These are phyloP conservation scores for Sericinus montela DNA, from an alignment of 2,888 invertebrate species.

Conservation along the genomic window DNA sequence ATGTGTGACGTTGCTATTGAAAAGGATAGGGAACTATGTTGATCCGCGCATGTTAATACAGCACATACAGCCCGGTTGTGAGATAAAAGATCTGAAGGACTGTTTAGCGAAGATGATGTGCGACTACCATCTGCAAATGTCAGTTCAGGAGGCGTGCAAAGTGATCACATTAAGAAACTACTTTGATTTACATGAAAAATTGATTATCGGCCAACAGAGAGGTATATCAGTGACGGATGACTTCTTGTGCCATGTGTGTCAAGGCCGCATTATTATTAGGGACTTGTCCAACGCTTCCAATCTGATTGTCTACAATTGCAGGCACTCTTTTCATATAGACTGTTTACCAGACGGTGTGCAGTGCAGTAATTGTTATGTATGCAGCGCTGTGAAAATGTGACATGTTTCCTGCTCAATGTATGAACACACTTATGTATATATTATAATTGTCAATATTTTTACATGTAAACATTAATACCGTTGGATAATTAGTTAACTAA, in stretches of 20 bases:
- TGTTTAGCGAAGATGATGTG: slow-evolving; percentile 96
- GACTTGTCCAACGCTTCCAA: slow-evolving; percentile 85
- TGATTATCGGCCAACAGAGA: slow-evolving; percentile 87
- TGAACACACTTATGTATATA: slow-evolving; percentile 35
- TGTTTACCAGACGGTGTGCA: slow-evolving; percentile 82
- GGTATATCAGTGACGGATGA: slow-evolving; percentile 88
- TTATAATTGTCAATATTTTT: slow-evolving; percentile 34
- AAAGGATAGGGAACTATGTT: slow-evolving; percentile 86
- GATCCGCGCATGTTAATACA: slow-evolving; percentile 93
- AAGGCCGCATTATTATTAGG: slow-evolving; percentile 85
- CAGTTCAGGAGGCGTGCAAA: slow-evolving; percentile 93
- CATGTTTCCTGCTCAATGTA: slow-evolving; percentile 42
- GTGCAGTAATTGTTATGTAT: slow-evolving; percentile 55
- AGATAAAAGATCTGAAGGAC: slow-evolving; percentile 93
- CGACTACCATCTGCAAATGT: slow-evolving; percentile 96
- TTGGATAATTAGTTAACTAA: slow-evolving; percentile 17
- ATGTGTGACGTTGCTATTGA: slow-evolving; percentile 78
- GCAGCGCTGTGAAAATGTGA: slow-evolving; percentile 70
- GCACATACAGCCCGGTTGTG: slow-evolving; percentile 89
- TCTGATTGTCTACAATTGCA: slow-evolving; percentile 91
- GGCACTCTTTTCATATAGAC: slow-evolving; percentile 92
- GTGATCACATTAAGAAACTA: slow-evolving; percentile 94
- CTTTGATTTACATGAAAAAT: slow-evolving; percentile 90
- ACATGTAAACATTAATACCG: slow-evolving; percentile 26
- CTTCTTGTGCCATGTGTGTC: slow-evolving; percentile 88